A percentile compares a stretch with the other conserved stretches of the same genome.
Conservation (phyloP, 2,113 vertebrate genomes). For the Vicugna pacos region DNA sequence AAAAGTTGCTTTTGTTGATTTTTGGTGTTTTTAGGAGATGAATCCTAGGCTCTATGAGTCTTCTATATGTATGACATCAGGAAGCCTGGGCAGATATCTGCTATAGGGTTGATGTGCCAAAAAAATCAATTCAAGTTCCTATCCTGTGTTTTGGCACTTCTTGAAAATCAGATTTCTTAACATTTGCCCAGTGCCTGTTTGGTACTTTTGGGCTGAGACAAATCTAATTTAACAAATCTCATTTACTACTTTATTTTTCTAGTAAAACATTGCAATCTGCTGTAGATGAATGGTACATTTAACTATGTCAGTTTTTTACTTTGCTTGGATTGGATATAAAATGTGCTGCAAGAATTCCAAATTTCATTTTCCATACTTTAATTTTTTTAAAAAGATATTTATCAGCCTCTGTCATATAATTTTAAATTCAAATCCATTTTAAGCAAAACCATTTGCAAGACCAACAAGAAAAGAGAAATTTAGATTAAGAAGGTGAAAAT, state of each 20-base stretch:
- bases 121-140: slow-evolving; percentile 10
- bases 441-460: neutral
- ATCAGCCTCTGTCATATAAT: neutral
- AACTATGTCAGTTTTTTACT: neutral
- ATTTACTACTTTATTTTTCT: slow-evolving; percentile 47
- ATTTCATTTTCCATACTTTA: neutral
- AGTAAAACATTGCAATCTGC: slow-evolving; percentile 36
- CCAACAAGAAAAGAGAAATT: neutral
- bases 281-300: slow-evolving; percentile 21
- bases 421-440: slow-evolving; percentile 52
- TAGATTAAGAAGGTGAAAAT: slow-evolving; percentile 45
- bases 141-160: neutral
- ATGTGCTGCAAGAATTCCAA: slow-evolving; percentile 22
- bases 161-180: slow-evolving; percentile 41
- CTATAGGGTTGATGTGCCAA: neutral
- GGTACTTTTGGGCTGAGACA: neutral
- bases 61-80: neutral
- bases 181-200: neutral
- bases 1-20: slow-evolving; percentile 29
- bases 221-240: slow-evolving; percentile 27
- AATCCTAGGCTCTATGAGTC: neutral
- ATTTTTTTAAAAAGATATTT: slow-evolving; percentile 23
- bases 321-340: slow-evolving; percentile 12
- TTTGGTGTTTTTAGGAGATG: neutral
- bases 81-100: neutral